Evolutionary conservation across 2,888 invertebrate genomes (phyloP).

Genomic region (Coleophora flavipennella): DNA sequence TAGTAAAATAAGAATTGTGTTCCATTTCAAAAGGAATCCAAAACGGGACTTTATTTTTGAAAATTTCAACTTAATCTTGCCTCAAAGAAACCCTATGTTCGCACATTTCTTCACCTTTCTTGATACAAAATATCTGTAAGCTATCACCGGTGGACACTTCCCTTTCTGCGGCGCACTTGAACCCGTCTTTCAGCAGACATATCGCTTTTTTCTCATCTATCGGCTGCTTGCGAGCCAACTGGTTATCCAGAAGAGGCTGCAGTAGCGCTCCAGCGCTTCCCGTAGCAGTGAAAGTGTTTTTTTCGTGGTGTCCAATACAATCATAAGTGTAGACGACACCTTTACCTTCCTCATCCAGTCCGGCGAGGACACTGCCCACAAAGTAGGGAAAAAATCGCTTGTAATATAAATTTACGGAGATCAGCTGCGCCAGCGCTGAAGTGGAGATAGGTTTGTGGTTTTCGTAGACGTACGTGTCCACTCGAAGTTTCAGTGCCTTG

Average conservation of each 20-base stretch:
- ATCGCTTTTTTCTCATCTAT: slow-evolving; percentile 66
- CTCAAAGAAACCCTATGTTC: slow-evolving; percentile 84
- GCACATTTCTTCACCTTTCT: slow-evolving; percentile 82
- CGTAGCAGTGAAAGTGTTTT: slow-evolving; percentile 86
- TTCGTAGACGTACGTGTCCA: slow-evolving; percentile 96
- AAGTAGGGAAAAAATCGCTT: slow-evolving; percentile 99
- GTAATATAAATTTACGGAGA: slow-evolving; percentile 95
- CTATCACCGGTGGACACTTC: slow-evolving; percentile 98
- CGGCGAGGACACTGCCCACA: slow-evolving; percentile 94
- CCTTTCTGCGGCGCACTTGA: slow-evolving; percentile 97
- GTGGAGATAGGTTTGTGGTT: slow-evolving; percentile 95
- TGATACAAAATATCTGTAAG: slow-evolving; percentile 87
- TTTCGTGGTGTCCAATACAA: slow-evolving; percentile 96
- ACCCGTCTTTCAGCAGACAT: slow-evolving; percentile 91
- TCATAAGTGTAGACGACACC: slow-evolving; percentile 98
- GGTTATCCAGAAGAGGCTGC: slow-evolving; percentile 96
- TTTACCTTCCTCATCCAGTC: slow-evolving; percentile 92
- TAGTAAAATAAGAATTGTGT: too few relatives aligned
- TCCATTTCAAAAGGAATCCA: too few relatives aligned
- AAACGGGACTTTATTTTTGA: too few relatives aligned
- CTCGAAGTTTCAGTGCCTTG: slow-evolving; percentile 83
- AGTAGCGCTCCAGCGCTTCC: slow-evolving; percentile 93
- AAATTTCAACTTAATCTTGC: slow-evolving; percentile 80
- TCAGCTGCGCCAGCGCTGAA: slow-evolving; percentile 94
- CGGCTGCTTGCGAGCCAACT: slow-evolving; percentile 84